Percentiles rank a stretch among this genome's conserved stretches.
Conservation (phyloP, 2,797 vertebrate genomes). For the Neosilurus hyrtlii region DNA sequence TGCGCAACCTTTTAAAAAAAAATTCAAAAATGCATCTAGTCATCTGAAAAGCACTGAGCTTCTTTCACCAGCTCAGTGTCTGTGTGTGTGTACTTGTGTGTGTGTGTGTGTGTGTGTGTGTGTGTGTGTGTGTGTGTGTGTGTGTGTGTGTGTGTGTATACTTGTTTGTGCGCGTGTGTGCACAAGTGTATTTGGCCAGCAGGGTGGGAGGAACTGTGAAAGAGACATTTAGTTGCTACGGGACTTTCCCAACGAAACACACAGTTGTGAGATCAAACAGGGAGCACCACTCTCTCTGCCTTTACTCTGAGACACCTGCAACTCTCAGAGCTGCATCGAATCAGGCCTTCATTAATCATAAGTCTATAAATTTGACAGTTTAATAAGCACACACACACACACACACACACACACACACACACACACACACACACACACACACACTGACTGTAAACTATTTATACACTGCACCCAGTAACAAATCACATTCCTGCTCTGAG, state of each 20-base stretch:
- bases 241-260: slow-evolving; percentile 57
- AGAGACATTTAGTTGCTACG: slow-evolving; percentile 45
- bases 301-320: slow-evolving; percentile 53
- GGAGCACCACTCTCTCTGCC: slow-evolving; percentile 35
- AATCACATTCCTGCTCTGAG: neutral
- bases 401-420: slow-evolving; percentile 25
- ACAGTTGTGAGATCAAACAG: slow-evolving; percentile 53
- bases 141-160: neutral
- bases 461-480: neutral
- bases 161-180: neutral
- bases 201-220: slow-evolving; percentile 48
- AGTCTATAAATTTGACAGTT: slow-evolving; percentile 40
- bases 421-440: slow-evolving; percentile 22
- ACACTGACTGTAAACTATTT: neutral
- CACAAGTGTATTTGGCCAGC: slow-evolving; percentile 46
- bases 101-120: slow-evolving; percentile 33
- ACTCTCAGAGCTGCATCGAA: slow-evolving; percentile 40
- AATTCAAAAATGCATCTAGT: neutral
- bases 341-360: slow-evolving; percentile 47
- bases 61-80: slow-evolving; percentile 31
- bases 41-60: slow-evolving; percentile 18
- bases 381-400: slow-evolving; percentile 27
- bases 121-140: slow-evolving; percentile 1
- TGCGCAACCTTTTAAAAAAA: neutral
- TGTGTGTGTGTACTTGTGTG: slow-evolving; percentile 27